These are phyloP conservation scores for Alfaro cultratus DNA, from an alignment of 2,797 vertebrate genomes.

Conservation along the genomic window DNA sequence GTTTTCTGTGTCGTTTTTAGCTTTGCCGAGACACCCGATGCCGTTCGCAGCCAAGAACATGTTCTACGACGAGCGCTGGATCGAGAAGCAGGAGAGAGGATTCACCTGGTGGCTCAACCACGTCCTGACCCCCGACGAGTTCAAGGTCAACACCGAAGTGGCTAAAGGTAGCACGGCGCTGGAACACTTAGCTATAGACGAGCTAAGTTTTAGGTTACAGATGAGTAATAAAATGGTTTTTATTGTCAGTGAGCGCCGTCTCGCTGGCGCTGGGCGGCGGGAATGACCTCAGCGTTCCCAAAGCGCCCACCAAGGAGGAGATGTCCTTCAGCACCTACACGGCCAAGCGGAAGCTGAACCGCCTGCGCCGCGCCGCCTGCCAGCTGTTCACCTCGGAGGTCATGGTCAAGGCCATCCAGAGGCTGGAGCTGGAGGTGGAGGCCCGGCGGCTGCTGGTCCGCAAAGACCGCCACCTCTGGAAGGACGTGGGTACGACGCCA, in stretches of 20 bases:
- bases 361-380: slow-evolving; percentile 88
- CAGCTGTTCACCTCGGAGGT: slow-evolving; percentile 86
- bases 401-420: slow-evolving; percentile 91
- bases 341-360: slow-evolving; percentile 86
- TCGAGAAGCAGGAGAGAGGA: slow-evolving; percentile 93
- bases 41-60: slow-evolving; percentile 96
- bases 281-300: slow-evolving; percentile 82
- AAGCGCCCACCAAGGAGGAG: slow-evolving; percentile 95
- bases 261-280: slow-evolving; percentile 84
- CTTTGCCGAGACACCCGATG: slow-evolving; percentile 92
- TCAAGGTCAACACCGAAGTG: slow-evolving; percentile 87
- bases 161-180: slow-evolving; percentile 82
- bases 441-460: slow-evolving; percentile 87
- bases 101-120: slow-evolving; percentile 98
- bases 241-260: slow-evolving; percentile 84
- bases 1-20: slow-evolving; percentile 60
- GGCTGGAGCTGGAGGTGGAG: slow-evolving; percentile 91
- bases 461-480: slow-evolving; percentile 95
- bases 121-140: slow-evolving; percentile 94
- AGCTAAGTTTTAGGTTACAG: not conserved
- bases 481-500: slow-evolving; percentile 88
- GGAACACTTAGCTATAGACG: not conserved
- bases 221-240: not conserved
- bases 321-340: slow-evolving; percentile 92
- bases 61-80: slow-evolving; percentile 97